Percentiles rank a stretch among this genome's conserved stretches.
phyloP scores from a whole-genome alignment of 2,888 invertebrate species.

The Caradrina kadenii region DNA sequence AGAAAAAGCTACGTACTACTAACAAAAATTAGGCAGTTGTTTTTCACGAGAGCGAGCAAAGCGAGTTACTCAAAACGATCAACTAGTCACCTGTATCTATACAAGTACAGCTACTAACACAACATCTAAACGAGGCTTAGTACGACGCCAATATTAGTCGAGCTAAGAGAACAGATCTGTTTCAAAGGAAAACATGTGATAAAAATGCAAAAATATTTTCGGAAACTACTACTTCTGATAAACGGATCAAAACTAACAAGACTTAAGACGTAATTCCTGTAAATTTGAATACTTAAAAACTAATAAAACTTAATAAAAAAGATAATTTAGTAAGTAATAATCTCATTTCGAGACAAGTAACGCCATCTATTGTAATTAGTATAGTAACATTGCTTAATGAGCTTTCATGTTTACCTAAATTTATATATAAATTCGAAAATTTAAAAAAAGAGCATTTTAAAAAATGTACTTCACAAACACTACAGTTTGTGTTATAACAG shows the following conservation, averaged over 20 bases:
- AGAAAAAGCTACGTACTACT: background rate
- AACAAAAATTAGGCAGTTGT: background rate
- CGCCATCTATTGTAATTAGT: slow-evolving; percentile 86
- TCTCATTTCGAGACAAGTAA: slow-evolving; percentile 69
- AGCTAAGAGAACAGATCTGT: too few relatives aligned
- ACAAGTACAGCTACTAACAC: too few relatives aligned
- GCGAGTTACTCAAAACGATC: background rate
- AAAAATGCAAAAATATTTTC: background rate
- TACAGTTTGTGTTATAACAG: slow-evolving; percentile 30
- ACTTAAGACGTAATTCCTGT: background rate
- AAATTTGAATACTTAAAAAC: background rate
- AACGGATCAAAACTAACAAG: background rate
- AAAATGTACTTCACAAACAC: background rate
- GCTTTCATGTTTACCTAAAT: background rate
- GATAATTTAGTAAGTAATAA: background rate
- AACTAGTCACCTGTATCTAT: too few relatives aligned
- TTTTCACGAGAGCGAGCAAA: background rate
- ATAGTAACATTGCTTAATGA: slow-evolving; percentile 66
- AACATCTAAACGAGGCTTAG: background rate
- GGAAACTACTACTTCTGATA: background rate
- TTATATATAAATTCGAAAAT: slow-evolving; percentile 1
- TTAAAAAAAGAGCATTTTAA: background rate
- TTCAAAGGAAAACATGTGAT: background rate
- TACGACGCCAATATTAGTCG: background rate
- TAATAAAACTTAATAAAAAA: slow-evolving; percentile 7